Percentiles rank a stretch among this genome's conserved stretches.
Evolutionary conservation across 2,113 vertebrate genomes (phyloP).

Genomic region (Brachypodius melanocephalos): DNA sequence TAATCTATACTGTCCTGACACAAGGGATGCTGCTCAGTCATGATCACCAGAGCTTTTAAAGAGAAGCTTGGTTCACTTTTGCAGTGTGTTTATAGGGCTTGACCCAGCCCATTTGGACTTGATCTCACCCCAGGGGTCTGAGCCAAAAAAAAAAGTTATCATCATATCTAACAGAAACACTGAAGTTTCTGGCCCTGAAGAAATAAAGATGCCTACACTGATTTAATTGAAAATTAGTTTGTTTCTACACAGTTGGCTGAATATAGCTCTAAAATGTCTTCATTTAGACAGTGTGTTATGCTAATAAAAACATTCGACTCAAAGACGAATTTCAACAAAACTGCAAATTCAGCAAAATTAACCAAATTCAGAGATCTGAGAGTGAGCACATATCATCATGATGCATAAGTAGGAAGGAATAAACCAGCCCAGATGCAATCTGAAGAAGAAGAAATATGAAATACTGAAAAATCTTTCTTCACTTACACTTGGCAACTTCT

Average conservation of each 20-base stretch:
- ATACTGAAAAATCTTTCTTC: background rate
- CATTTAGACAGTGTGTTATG: background rate
- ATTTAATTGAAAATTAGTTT: background rate
- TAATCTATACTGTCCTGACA: background rate
- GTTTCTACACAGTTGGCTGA: background rate
- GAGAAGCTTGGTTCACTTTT: background rate
- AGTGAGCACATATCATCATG: background rate
- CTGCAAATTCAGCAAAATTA: background rate
- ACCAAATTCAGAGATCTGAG: background rate
- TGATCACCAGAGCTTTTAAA: background rate
- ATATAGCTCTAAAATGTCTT: background rate
- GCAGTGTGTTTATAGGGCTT: background rate
- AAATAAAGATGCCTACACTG: background rate
- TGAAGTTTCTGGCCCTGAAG: background rate
- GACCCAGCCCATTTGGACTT: background rate
- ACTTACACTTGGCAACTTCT: background rate
- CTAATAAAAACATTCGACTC: background rate
- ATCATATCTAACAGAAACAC: background rate
- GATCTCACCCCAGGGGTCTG: background rate
- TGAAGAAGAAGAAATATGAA: background rate
- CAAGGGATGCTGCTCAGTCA: background rate
- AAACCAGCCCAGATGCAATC: background rate
- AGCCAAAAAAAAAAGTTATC: background rate
- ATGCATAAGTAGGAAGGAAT: background rate
- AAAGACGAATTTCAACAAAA: background rate